Percentiles rank a stretch among this genome's conserved stretches.
Evolutionary conservation across 2,888 invertebrate genomes (phyloP).

Genomic region (Leptinotarsa tumamoca): DNA sequence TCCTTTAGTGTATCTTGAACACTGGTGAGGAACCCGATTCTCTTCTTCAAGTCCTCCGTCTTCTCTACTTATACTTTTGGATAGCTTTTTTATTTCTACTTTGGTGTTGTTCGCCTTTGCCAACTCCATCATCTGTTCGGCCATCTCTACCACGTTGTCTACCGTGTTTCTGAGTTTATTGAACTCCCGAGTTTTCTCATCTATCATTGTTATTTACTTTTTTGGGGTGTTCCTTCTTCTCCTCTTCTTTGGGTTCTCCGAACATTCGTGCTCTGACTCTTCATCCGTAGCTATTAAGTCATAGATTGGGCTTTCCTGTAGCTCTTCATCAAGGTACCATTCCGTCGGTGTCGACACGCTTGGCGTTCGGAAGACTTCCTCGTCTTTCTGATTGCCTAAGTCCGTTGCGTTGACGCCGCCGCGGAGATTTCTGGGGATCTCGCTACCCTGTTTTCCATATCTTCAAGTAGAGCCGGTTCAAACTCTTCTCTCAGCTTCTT

Average conservation of each 20-base stretch:
- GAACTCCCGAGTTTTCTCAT: neutral
- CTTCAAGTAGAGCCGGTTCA: no score
- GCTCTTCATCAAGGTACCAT: neutral
- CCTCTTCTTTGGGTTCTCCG: neutral
- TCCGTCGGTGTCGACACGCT: neutral
- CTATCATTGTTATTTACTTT: neutral
- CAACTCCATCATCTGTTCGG: neutral
- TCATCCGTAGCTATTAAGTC: neutral
- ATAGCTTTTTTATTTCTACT: neutral
- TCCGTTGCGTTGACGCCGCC: neutral
- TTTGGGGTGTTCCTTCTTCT: neutral
- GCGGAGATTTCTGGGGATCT: neutral
- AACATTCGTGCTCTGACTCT: neutral
- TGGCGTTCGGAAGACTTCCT: neutral
- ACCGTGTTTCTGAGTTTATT: neutral
- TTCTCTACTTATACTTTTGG: neutral
- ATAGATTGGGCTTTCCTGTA: neutral
- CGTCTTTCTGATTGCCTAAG: neutral
- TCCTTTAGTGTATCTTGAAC: neutral
- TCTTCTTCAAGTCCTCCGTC: neutral
- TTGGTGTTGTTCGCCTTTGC: neutral
- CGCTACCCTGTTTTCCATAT: no score
- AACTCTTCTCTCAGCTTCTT: neutral
- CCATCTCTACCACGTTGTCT: neutral
- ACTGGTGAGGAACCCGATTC: neutral